Evolutionary conservation across 1,140 invertebrate genomes (phyloP), one percentile per base, ranked within the genome.

Genomic region (Odontomachus brunneus): DNA sequence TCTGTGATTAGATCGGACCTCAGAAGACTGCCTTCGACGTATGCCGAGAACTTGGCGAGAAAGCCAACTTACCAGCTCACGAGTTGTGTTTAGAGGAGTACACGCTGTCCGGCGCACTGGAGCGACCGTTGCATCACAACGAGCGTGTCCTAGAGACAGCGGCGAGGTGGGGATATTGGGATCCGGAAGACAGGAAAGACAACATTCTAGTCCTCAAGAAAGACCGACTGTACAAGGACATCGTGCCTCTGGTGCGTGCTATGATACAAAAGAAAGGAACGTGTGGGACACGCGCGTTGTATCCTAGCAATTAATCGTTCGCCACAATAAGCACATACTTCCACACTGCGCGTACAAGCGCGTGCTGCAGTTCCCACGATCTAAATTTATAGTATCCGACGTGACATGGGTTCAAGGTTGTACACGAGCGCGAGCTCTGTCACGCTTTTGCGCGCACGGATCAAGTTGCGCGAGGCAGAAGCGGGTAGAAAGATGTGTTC

Each of bases 91-190:
- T 98, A 0, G 96, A 97, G 90, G 97, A 98, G 93, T 96, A 96
- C 0, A 96, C 98, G 75, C 95, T 97, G 81, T 95, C 96, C 78
- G 96, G 96, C 48, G 94, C 95, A 17, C 91, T 98, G 89, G 95
- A 96, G 74, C 94, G 98, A 7, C 96, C 97, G 0, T 94, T 99
- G 17, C 97, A 98, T 93, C 96, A 97, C 82, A 95, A 96, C 44
- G 97, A 98, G 89, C 95, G 96, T 74, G 96, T 98, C 14, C 94
- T 98, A 12, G 95, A 96, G 82, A 95, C 95, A 3, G 95, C 96
- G 0, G 93, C 96, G 7, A 95, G 96, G 57, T 99, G 98, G 98
- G 96, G 97, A 0, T 97, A 97, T 84, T 98, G 98, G 98, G 96
- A 97, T 59, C 96, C 97, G 63, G 95, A 95, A 3, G 97, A 98